Evolutionary conservation across 2,888 invertebrate genomes (phyloP), one percentile per base, ranked within the genome.

Genomic region (Doris montereyensis): DNA sequence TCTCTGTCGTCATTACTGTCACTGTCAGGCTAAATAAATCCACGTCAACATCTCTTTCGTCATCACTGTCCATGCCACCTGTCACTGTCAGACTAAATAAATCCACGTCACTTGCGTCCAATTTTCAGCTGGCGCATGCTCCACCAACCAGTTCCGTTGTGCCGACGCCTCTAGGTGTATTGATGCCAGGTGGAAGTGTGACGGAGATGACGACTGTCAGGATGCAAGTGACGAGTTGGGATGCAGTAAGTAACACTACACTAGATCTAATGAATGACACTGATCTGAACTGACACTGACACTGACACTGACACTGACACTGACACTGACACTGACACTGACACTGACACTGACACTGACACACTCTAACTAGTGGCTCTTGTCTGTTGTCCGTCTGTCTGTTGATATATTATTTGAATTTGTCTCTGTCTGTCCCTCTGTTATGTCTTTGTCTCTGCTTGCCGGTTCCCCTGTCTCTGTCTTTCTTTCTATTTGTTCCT

Each of bases 141-240:
- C 52, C 0, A n/a, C 71, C 28, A 24, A 62, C 17, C 81, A 81
- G 76, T 81, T 80, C 81, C 60, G 68, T 2, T 81, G 81, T 41
- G 76, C 62, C 8, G 81, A 81, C 72, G 79, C 76, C 0, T 79
- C 79, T 26, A 67, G 41, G 32, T 81, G 81, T 30, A 81, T 81
- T 35, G 78, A 79, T 77, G 30, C 58, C 0, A 70, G 75, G 5
- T 81, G 79, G 79, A 32, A 78, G 76, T 81, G 81, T 71, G 80
- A 81, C 58, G 81, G 81, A 2, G 78, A 76, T 24, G 77, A 78
- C 10, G 81, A 81, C 17, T 81, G 81, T 24, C 0, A 0, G 4
- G 81, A 81, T 24, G 60, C 65, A 34, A 80, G 79, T 72, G 81
- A 81, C 28, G 81, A 81, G 71, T 62, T 67, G n/a, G 28, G 8